Conservation (phyloP, 2,888 invertebrate genomes). For the Xanthorhoe spadicearia region DNA sequence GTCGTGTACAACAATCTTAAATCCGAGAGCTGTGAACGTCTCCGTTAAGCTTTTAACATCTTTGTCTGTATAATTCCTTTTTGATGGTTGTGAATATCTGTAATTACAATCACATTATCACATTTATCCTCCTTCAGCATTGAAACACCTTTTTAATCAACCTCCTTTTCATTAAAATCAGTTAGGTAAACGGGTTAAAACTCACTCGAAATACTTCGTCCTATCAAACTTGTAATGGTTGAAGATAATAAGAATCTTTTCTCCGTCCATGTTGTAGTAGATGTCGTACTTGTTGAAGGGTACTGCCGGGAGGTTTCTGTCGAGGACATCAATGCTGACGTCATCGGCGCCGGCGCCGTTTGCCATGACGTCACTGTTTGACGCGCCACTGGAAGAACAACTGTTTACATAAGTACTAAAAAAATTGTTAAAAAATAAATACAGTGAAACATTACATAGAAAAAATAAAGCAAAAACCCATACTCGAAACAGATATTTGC, state of each 20-base stretch:
- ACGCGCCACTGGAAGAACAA: neutral
- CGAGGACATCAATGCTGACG: neutral
- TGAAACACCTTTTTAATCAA: too few species aligned
- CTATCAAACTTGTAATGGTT: slow-evolving; percentile 60
- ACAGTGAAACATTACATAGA: too few species aligned
- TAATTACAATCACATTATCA: too few species aligned
- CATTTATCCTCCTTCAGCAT: too few species aligned
- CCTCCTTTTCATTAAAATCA: too few species aligned
- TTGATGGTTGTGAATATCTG: slow-evolving; percentile 8
- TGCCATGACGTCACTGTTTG: neutral
- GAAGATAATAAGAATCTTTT: slow-evolving; percentile 63
- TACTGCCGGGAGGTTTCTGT: slow-evolving; percentile 1
- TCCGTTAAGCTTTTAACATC: slow-evolving; percentile 56
- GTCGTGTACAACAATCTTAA: slow-evolving; percentile 51
- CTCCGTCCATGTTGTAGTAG: slow-evolving; percentile 67
- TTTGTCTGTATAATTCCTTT: slow-evolving; percentile 54
- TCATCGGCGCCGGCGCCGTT: slow-evolving; percentile 2
- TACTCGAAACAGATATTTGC: too few species aligned
- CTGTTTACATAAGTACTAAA: neutral
- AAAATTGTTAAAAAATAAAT: too few species aligned
- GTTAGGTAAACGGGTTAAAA: too few species aligned
- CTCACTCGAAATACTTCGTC: slow-evolving; percentile 59
- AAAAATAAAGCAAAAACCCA: too few species aligned
- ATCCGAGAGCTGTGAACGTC: slow-evolving; percentile 56
- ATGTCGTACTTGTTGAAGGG: slow-evolving; percentile 30